phyloP scores from a whole-genome alignment of 2,888 invertebrate species.

The Bombyx huttoni region DNA sequence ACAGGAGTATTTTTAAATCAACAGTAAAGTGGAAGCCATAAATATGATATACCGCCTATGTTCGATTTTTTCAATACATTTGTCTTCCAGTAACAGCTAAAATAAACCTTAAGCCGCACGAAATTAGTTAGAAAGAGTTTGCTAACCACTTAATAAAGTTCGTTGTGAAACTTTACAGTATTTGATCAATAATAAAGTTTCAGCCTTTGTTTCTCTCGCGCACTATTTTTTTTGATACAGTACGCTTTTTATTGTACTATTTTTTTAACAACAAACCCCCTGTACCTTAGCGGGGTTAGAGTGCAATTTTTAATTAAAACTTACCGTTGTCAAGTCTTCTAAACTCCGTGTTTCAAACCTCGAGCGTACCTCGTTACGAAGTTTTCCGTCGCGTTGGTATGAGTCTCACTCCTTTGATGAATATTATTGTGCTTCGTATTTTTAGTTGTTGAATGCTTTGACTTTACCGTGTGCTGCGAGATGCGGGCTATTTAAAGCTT shows the following conservation, averaged over 20 bases:
- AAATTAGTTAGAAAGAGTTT: neutral
- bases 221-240: too few relatives aligned
- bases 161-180: neutral
- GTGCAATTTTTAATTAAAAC: constrained; percentile 44
- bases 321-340: constrained; percentile 29
- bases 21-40: too few relatives aligned
- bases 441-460: constrained; percentile 27
- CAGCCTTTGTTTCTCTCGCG: neutral
- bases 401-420: constrained; percentile 41
- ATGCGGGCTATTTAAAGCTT: neutral
- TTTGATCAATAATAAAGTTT: neutral
- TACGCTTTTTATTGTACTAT: neutral
- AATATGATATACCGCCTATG: too few relatives aligned
- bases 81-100: too few relatives aligned
- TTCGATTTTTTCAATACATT: too few relatives aligned
- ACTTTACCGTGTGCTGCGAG: constrained; percentile 13
- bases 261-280: neutral
- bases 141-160: neutral
- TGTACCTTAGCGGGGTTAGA: neutral
- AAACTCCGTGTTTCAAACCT: constrained; percentile 31
- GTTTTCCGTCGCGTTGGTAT: constrained; percentile 40
- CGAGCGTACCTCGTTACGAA: constrained; percentile 42
- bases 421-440: constrained; percentile 39
- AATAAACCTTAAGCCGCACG: too few relatives aligned
- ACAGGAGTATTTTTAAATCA: too few relatives aligned